Evolutionary conservation across 37 sponge, comb jelly and placozoan genomes (phyloP), one percentile per base, ranked within the genome.

Genomic region (Chondrosia reniformis): DNA sequence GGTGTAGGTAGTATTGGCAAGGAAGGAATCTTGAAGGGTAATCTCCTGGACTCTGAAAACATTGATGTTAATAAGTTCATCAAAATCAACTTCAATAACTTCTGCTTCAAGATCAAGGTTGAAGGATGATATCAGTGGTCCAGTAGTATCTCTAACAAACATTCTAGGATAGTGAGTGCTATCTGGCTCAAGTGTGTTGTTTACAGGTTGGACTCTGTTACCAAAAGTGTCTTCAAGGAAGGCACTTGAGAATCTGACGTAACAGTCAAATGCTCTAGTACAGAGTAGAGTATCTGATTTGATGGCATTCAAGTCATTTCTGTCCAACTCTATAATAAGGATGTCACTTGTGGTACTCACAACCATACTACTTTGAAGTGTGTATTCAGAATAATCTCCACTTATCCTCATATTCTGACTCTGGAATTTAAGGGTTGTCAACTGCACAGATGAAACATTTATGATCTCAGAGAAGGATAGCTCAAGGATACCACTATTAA

Each of bases 401-500:
- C 73, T 76, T 28, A 78, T 45, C 55, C 78, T 77, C 36, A 58
- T 61, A 31, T 80, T 24, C 24, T 84, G 81, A 46, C 88, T 89
- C 64, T 94, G 94, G 7, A 94, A 74, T 58, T 62, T 84, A 36
- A 94, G 74, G 6, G 65, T 46, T 44, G 62, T 79, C 12, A 88
- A 55, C 58, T 79, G 62, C 4, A 94, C 82, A 17, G 85, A 71
- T 46, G 39, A 32, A 13, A 82, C 72, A 79, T 81, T 77, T 32
- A 94, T 84, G n/a, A 84, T 84, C 42, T 94, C 94, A 28, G 91
- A 81, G 66, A 94, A 94, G 36, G 81, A 38, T 9, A 94, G 69
- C 12, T 80, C 40, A 63, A 94, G 63, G 19, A 78, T 40, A 7
- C 94, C 94, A 25, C 59, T 42, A 46, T 89, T 75, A 30, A 94